Evolutionary conservation across 1,140 invertebrate species (phyloP).

Genomic region (Neomicropteryx cornuta): DNA sequence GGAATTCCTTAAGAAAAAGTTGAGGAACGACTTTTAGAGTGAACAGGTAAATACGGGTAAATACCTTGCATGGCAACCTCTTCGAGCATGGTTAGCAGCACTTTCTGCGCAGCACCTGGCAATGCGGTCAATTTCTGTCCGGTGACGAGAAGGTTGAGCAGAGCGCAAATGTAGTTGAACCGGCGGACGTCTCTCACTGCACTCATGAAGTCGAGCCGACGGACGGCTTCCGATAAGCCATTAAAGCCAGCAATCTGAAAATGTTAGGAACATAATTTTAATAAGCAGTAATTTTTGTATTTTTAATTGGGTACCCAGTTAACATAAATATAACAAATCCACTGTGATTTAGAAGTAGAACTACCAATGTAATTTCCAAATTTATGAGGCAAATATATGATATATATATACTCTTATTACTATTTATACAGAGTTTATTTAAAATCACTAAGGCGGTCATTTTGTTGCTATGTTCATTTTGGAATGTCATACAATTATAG

Average conservation of each 20-base stretch:
- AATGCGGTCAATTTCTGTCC: conserved; percentile 71
- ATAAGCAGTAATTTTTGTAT: no score
- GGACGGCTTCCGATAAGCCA: conserved; percentile 88
- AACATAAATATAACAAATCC: no score
- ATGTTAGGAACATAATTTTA: no score
- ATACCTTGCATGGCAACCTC: conserved; percentile 84
- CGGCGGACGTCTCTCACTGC: conserved; percentile 87
- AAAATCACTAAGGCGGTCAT: no score
- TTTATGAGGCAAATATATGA: conserved; percentile 1
- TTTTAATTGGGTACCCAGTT: no score
- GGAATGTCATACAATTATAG: no score
- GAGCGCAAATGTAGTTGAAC: conserved; percentile 93
- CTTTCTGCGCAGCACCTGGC: conserved; percentile 87
- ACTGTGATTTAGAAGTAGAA: no score
- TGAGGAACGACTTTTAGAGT: no score
- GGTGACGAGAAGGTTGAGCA: conserved; percentile 79
- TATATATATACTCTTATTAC: neutral
- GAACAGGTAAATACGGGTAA: no score
- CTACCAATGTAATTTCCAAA: neutral
- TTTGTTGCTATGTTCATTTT: no score
- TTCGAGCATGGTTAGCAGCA: conserved; percentile 87
- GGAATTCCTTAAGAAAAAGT: conserved; percentile 1
- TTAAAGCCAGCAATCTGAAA: conserved; percentile 87
- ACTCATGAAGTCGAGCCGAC: conserved; percentile 85
- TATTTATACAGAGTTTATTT: no score